These are phyloP conservation scores for Lomographa bimaculata DNA, from an alignment of 2,888 invertebrate species.

Conservation along the genomic window DNA sequence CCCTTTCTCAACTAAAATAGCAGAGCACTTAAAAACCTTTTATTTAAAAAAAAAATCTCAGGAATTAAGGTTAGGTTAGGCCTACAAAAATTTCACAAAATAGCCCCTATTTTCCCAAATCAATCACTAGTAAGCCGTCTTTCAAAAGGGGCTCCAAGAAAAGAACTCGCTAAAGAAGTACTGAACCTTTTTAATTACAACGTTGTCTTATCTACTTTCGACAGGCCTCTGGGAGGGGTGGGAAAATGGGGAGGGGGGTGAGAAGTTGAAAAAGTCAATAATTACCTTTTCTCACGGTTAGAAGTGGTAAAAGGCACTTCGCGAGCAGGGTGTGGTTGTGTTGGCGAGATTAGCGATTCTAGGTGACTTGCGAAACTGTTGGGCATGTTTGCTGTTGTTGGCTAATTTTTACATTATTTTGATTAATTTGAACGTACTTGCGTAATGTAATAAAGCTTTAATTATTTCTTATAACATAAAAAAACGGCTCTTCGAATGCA, in stretches of 20 bases:
- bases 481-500: too few relatives aligned
- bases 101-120: constrained; percentile 9
- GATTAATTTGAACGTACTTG: too few relatives aligned
- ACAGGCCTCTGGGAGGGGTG: constrained; percentile 48
- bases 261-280: constrained; percentile 74
- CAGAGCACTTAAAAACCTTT: too few relatives aligned
- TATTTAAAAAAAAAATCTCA: too few relatives aligned
- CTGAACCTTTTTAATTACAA: constrained; percentile 67
- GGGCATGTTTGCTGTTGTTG: too few relatives aligned
- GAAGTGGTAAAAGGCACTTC: constrained; percentile 52
- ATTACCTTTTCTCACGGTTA: constrained; percentile 72
- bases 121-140: constrained; percentile 25
- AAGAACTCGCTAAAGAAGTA: constrained; percentile 43
- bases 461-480: too few relatives aligned
- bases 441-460: too few relatives aligned
- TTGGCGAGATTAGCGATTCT: constrained; percentile 6
- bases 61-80: too few relatives aligned
- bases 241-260: constrained; percentile 32
- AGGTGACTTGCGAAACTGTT: too few relatives aligned
- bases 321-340: constrained; percentile 15
- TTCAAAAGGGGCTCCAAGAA: constrained; percentile 15
- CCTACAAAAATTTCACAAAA: neutral
- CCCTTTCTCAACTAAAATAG: too few relatives aligned
- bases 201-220: constrained; percentile 65
- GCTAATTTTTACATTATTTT: too few relatives aligned